A percentile compares a stretch with the other conserved stretches of the same genome.
These are phyloP conservation scores for Calephelis nemesis DNA, from an alignment of 1,140 invertebrate genomes.

Conservation along the genomic window DNA sequence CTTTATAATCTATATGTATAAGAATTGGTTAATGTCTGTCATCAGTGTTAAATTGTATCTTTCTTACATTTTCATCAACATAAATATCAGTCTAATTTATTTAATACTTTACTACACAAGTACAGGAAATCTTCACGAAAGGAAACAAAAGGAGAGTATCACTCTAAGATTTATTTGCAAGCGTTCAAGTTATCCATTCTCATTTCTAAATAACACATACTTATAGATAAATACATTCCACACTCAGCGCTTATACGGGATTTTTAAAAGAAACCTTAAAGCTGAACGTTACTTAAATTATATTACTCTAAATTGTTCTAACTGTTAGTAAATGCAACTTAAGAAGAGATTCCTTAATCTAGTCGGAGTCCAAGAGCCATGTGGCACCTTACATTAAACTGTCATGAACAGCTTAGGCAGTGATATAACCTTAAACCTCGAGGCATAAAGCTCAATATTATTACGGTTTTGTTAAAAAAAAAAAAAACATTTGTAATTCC, in stretches of 20 bases:
- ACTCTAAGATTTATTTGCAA: background rate
- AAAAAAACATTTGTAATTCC: no score
- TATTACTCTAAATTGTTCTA: constrained; percentile 31
- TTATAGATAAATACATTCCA: background rate
- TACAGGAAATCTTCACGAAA: no score
- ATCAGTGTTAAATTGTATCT: no score
- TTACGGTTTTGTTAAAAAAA: no score
- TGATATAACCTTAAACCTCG: constrained; percentile 3
- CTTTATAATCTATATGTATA: no score
- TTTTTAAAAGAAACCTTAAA: background rate
- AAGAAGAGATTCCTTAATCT: constrained; percentile 24
- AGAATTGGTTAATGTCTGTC: no score
- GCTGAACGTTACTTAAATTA: constrained; percentile 9
- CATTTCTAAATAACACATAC: background rate
- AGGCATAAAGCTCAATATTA: background rate
- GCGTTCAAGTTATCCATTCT: background rate
- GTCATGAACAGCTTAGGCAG: constrained; percentile 18
- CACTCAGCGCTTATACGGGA: background rate
- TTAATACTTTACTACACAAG: no score
- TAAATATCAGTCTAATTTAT: no score
- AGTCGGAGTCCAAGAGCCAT: constrained; percentile 25
- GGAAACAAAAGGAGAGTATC: no score
- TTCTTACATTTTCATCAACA: no score
- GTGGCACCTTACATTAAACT: constrained; percentile 40
- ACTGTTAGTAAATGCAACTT: background rate